Conservation (phyloP, 2,888 invertebrate genomes). For the Seira musarum region DNA sequence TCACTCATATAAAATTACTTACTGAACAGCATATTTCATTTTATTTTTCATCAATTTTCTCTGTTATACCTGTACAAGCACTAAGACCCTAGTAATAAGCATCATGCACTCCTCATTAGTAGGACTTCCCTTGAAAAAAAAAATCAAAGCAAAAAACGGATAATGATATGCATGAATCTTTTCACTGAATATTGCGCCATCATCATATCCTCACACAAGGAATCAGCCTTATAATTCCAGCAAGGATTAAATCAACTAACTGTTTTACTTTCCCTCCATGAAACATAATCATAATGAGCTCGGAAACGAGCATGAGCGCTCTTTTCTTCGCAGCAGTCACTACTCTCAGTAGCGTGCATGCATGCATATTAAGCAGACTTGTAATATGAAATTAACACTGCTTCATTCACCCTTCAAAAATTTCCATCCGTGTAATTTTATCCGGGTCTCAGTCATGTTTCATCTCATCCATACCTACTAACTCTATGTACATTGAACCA, state of each 20-base stretch:
- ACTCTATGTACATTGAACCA: too few relatives aligned
- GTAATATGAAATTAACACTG: not conserved
- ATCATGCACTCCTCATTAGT: not conserved
- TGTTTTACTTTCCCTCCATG: too few relatives aligned
- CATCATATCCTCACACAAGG: not conserved
- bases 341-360: not conserved
- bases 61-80: not conserved
- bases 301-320: too few relatives aligned
- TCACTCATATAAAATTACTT: not conserved
- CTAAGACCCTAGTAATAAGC: not conserved
- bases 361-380: not conserved
- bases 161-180: not conserved
- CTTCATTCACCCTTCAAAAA: not conserved
- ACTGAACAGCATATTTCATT: not conserved
- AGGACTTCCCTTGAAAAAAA: not conserved
- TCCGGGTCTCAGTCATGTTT: not conserved
- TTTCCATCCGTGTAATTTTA: too few relatives aligned
- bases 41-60: not conserved
- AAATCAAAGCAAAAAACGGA: not conserved
- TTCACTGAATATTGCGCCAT: not conserved
- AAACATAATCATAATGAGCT: too few relatives aligned
- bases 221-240: not conserved
- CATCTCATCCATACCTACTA: too few relatives aligned
- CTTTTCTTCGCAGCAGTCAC: too few relatives aligned
- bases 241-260: not conserved